Base-by-base conservation (phyloP, 2,113 vertebrate species). In the Lynx canadensis region DNA sequence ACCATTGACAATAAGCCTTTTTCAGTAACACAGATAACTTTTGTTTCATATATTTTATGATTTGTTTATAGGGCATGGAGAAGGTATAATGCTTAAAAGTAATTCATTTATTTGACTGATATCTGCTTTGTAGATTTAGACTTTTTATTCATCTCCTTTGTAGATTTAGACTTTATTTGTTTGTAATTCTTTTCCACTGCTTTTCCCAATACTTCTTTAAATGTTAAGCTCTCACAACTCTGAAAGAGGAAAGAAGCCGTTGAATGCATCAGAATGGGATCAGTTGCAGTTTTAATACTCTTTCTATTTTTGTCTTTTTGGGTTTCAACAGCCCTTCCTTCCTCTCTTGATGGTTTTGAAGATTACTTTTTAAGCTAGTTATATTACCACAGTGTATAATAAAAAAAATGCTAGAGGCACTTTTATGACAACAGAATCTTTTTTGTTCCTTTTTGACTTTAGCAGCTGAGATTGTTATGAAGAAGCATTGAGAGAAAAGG, bases 361-460 rank as follows among this genome's bases (percentile, higher is more conserved):
- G 83, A 94, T 96, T 85, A 86, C 78, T 88, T 93, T 96, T 87
- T 97, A 95, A 96, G 94, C 74, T 84, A 79, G 74, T 94, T 94
- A 60, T 79, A 63, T 94, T 81, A 91, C 80, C 80, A 50, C 38
- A 60, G 76, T 73, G 48, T 73, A 73, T 92, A 96, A 95, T 94
- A 95, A 91, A 86, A 94, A 95, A 87, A 96, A 84, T 23, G 33
- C 89, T 92, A 76, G 84, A 81, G 92, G 71, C 50, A 73, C 52
- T 96, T 97, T 96, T 78, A 94, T 81, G 86, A 95, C 93, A 97
- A 86, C 65, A 80, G 85, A 84, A 97, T 95, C 41, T 73, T 94
- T 74, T 96, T 79, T 65, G 12, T 96, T 82, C 25, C 29, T 91
- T 96, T 97, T 94, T 92, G 50, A 78, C 57, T 65, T 97, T 85